A percentile compares a stretch with the other conserved stretches of the same genome.
Conservation (phyloP, 2,888 invertebrate species). For the Torymus texanus region DNA sequence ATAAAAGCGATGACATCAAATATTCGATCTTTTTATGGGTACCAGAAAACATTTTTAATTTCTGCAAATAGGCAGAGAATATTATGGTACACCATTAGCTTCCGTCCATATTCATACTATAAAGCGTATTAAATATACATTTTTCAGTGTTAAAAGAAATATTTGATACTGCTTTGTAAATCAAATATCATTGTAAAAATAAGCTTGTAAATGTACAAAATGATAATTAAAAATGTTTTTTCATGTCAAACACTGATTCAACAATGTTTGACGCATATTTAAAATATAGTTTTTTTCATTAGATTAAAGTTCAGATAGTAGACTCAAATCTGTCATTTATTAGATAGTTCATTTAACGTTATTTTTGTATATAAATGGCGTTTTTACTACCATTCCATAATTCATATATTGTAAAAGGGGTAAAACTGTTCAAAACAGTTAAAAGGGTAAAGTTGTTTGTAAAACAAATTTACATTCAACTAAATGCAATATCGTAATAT, state of each 20-base stretch:
- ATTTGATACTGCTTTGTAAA: no score
- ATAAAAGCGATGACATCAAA: slow-evolving; percentile 18
- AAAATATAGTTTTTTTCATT: slow-evolving; percentile 12
- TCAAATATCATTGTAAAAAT: no score
- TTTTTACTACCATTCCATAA: slow-evolving; percentile 36
- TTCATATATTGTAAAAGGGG: slow-evolving; percentile 32
- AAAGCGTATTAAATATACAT: slow-evolving; percentile 1
- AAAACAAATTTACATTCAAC: slow-evolving; percentile 32
- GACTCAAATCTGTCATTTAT: slow-evolving; percentile 30
- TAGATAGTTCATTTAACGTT: slow-evolving; percentile 40
- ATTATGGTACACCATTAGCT: no score
- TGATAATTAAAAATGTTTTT: slow-evolving; percentile 45
- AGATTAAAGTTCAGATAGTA: slow-evolving; percentile 23
- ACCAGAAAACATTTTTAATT: slow-evolving; percentile 32
- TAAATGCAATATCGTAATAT: slow-evolving; percentile 32
- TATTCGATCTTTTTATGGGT: background rate
- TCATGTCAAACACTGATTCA: background rate
- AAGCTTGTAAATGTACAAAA: slow-evolving; percentile 26
- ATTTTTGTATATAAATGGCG: slow-evolving; percentile 51
- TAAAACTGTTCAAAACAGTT: background rate
- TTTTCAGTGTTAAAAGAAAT: background rate
- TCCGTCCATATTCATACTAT: background rate
- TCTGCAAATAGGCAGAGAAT: background rate
- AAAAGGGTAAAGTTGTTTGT: slow-evolving; percentile 3
- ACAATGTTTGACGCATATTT: slow-evolving; percentile 6